Evolutionary conservation across 2,888 invertebrate genomes (phyloP).

Genomic region (Bugula neritina): DNA sequence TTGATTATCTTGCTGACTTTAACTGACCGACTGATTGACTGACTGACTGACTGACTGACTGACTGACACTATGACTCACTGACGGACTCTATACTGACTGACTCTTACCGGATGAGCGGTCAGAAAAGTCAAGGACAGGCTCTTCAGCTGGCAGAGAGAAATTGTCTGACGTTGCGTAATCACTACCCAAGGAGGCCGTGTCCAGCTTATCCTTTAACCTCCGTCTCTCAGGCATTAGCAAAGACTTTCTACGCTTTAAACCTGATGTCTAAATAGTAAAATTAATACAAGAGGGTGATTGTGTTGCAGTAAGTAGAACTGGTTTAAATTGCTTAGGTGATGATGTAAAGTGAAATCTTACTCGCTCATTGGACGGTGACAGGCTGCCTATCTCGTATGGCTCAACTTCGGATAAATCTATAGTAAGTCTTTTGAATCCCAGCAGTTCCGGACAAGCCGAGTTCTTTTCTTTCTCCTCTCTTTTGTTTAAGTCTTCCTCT

Average conservation of each 20-base stretch:
- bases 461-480: slow-evolving; percentile 13
- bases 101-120: background rate
- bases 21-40: no score
- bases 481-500: slow-evolving; percentile 12
- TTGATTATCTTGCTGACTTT: no score
- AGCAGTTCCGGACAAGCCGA: slow-evolving; percentile 8
- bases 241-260: slow-evolving; percentile 15
- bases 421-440: slow-evolving; percentile 10
- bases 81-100: no score
- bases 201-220: slow-evolving; percentile 8
- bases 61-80: no score
- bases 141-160: slow-evolving; percentile 5
- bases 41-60: no score
- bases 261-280: background rate
- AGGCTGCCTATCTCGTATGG: slow-evolving; percentile 23
- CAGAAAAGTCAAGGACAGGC: background rate
- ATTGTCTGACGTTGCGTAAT: slow-evolving; percentile 18
- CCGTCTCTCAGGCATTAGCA: slow-evolving; percentile 26
- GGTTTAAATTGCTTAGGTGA: no score
- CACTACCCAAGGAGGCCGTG: background rate
- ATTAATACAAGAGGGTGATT: no score
- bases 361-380: slow-evolving; percentile 18
- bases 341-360: no score
- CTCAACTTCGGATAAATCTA: background rate
- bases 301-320: no score